Conservation (phyloP, 1,140 invertebrate species). For the Oedothorax gibbosus region DNA sequence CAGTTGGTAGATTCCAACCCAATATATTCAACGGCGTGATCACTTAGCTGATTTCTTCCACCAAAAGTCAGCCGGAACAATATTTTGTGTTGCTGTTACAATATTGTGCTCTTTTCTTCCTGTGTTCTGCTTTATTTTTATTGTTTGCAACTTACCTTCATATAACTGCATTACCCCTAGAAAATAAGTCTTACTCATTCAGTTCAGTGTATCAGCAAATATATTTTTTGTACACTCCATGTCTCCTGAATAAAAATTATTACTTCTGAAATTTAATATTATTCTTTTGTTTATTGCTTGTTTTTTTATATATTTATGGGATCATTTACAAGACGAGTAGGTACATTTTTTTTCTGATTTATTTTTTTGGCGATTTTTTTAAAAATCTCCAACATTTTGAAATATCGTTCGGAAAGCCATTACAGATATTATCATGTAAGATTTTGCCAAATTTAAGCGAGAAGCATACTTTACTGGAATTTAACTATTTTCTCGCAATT, state of each 20-base stretch:
- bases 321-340: background rate
- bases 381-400: no score
- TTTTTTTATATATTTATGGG: background rate
- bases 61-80: constrained; percentile 16
- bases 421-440: no score
- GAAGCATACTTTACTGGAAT: no score
- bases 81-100: constrained; percentile 6
- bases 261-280: background rate
- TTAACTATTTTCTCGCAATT: no score
- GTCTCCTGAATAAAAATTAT: background rate
- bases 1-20: constrained; percentile 29
- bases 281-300: background rate
- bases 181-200: constrained; percentile 54
- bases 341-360: no score
- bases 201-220: constrained; percentile 24
- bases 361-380: no score
- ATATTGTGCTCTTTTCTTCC: background rate
- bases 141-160: background rate
- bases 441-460: no score
- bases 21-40: constrained; percentile 49
- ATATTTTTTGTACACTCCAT: constrained; percentile 29
- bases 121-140: background rate
- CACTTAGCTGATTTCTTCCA: constrained; percentile 57
- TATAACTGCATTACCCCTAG: background rate
- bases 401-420: no score